Evolutionary conservation across 2,888 invertebrate genomes (phyloP), one percentile per base, ranked within the genome.

Genomic region (Drosophila lutescens): DNA sequence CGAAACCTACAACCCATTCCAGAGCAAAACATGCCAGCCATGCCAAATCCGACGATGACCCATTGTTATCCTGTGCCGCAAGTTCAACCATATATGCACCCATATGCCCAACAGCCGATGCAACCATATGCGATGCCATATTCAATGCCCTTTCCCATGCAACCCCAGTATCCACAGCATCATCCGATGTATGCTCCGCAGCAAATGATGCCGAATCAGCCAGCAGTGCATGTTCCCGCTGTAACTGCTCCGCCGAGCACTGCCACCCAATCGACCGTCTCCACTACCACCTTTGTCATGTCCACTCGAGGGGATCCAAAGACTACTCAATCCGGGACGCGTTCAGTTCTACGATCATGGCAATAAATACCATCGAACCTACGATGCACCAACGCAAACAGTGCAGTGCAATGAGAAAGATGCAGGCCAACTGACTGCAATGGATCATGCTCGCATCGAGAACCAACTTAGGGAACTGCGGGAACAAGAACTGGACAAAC

Each of bases 271-370:
- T 65, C 79, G 0, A 43, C 61, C 3, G 60, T 55, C 0, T 75
- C 79, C 30, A 57, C 73, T 0, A 66, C 65, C 34, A 49, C 62
- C 0, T 43, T 36, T 13, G n/a, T 34, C 34, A 34, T 13, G 49
- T 34, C 41, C 2, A 1, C 34, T 9, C 47, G 41, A 10, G 34
- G 36, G 6, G 68, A 36, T 3, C 56, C 54, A 12, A 49, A 36
- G 34, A 47, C 20, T 1, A 69, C 41, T 26, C 56, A 60, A 6
- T n/a, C 63, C 0, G 74, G 74, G 51, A 0, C 74, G 75, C 5
- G 93, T 93, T 1, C 91, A 92, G 70, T 93, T 92, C 77, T 93
- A 93, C 73, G 93, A 94, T 82, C 93, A 93, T 73, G 89, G 91
- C 32, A 93, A 93, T 74, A 92, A 93, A 74, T 93, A 92, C 79